phyloP scores from a whole-genome alignment of 2,797 vertebrate genomes.

The Mormyrops boulengeri region DNA sequence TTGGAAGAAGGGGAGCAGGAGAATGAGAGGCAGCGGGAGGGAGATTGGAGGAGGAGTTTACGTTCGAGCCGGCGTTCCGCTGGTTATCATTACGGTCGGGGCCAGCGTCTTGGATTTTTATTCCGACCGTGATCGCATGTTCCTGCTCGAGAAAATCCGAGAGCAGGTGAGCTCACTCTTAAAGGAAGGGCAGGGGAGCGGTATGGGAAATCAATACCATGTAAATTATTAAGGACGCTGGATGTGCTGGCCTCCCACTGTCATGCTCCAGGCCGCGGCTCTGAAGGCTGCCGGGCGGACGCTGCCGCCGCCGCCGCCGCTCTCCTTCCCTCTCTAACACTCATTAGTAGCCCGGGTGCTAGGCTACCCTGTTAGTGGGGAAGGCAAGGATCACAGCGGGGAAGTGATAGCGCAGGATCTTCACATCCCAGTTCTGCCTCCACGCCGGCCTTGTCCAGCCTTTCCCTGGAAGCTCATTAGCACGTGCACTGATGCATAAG shows the following conservation, averaged over 20 bases:
- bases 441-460: slow-evolving; percentile 86
- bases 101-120: background rate
- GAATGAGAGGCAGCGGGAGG: background rate
- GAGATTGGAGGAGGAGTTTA: background rate
- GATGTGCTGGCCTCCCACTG: slow-evolving; percentile 77
- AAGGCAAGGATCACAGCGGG: slow-evolving; percentile 97
- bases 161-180: slow-evolving; percentile 33
- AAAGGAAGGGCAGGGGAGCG: slow-evolving; percentile 64
- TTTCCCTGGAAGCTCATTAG: slow-evolving; percentile 99
- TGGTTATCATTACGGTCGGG: background rate
- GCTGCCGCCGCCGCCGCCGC: slow-evolving; percentile 63
- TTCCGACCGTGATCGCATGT: background rate
- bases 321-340: slow-evolving; percentile 83
- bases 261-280: slow-evolving; percentile 73
- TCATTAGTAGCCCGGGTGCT: slow-evolving; percentile 88
- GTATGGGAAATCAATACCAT: slow-evolving; percentile 85
- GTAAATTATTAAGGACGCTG: slow-evolving; percentile 94
- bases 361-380: slow-evolving; percentile 89
- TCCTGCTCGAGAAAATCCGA: background rate
- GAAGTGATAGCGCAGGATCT: slow-evolving; percentile 94
- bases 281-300: slow-evolving; percentile 88
- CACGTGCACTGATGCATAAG: slow-evolving; percentile 99
- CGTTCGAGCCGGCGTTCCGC: background rate
- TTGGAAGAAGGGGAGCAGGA: background rate
- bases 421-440: slow-evolving; percentile 91